Conservation (phyloP, 2,797 vertebrate genomes). For the Poecilia gillii region DNA sequence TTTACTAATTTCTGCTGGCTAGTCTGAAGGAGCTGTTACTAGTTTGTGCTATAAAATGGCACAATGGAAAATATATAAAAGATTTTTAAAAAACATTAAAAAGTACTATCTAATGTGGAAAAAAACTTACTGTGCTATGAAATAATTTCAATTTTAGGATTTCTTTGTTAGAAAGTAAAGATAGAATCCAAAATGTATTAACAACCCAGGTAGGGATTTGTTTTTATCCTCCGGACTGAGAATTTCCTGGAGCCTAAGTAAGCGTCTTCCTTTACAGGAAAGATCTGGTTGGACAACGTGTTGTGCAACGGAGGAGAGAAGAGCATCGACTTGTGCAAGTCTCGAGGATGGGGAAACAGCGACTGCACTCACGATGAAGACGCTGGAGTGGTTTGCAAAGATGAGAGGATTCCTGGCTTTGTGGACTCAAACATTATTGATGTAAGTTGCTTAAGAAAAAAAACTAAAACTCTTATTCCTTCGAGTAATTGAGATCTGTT, state of each 20-base stretch:
- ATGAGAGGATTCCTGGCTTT: slow-evolving; percentile 91
- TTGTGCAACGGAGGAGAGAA: slow-evolving; percentile 88
- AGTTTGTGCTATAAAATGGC: neutral
- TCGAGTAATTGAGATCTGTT: neutral
- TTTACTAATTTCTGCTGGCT: no score
- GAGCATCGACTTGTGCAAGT: slow-evolving; percentile 86
- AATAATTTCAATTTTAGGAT: neutral
- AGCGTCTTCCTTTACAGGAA: slow-evolving; percentile 78
- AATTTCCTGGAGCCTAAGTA: slow-evolving; percentile 19
- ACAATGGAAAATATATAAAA: neutral
- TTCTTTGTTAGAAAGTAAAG: neutral
- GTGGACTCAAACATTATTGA: slow-evolving; percentile 92
- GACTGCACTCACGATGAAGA: slow-evolving; percentile 98
- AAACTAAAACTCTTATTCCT: neutral
- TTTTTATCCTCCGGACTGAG: slow-evolving; percentile 16
- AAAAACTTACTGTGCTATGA: neutral
- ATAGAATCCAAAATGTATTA: neutral
- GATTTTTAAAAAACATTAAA: neutral
- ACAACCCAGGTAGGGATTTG: neutral
- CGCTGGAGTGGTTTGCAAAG: slow-evolving; percentile 93
- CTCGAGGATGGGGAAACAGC: slow-evolving; percentile 96
- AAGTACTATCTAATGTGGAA: neutral
- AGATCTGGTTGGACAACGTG: slow-evolving; percentile 97
- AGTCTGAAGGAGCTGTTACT: no score
- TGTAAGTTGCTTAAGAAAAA: slow-evolving; percentile 73